phyloP scores from a whole-genome alignment of 2,113 vertebrate species.

The Tachuris rubrigastra region DNA sequence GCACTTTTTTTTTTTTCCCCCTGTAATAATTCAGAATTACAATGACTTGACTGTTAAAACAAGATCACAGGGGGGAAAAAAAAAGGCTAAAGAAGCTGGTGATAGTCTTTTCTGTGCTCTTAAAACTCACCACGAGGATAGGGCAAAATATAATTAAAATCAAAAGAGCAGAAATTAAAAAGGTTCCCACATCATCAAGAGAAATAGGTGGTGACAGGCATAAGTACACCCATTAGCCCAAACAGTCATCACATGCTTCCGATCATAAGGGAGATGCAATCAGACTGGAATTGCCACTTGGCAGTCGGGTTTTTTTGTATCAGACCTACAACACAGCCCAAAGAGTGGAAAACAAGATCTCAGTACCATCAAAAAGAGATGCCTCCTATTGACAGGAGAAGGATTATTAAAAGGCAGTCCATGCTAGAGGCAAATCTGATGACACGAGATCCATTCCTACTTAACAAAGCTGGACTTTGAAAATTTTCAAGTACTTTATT shows the following conservation, averaged over 20 bases:
- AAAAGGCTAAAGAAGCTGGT: background rate
- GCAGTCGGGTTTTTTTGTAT: background rate
- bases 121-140: rapidly evolving
- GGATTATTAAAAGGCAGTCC: background rate
- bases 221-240: background rate
- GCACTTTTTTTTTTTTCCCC: background rate
- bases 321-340: background rate
- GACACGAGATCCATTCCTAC: background rate
- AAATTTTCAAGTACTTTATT: background rate
- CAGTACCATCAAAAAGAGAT: background rate
- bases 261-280: background rate
- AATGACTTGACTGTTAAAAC: background rate
- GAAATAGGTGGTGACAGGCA: background rate
- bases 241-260: background rate
- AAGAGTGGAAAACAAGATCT: background rate
- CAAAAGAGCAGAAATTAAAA: background rate
- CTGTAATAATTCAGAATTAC: background rate
- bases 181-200: background rate
- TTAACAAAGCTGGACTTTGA: background rate
- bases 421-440: background rate
- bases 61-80: background rate
- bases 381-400: background rate
- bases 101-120: background rate
- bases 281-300: background rate
- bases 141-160: background rate